phyloP scores from a whole-genome alignment of 2,888 invertebrate genomes.

The Acronicta alni region DNA sequence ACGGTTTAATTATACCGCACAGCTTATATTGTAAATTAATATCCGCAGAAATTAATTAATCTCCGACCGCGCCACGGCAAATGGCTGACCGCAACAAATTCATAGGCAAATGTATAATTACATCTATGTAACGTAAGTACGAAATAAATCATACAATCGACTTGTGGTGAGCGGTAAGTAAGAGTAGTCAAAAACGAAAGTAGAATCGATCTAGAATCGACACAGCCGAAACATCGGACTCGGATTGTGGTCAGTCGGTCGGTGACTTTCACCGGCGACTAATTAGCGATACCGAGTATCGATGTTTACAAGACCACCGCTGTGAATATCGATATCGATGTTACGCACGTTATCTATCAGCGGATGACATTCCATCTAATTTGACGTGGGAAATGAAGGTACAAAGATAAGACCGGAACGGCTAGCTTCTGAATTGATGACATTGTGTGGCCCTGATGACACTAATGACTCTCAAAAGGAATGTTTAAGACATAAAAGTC shows the following conservation, averaged over 20 bases:
- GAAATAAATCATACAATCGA: constrained; percentile 79
- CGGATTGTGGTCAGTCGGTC: constrained; percentile 88
- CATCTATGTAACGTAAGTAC: constrained; percentile 52
- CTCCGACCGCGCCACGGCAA: constrained; percentile 22
- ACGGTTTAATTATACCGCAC: constrained; percentile 24
- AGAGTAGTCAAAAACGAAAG: constrained; percentile 89
- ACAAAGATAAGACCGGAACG: constrained; percentile 21
- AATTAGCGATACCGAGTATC: constrained; percentile 83
- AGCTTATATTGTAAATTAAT: constrained; percentile 29
- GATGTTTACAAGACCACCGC: constrained; percentile 76
- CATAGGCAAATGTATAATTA: constrained; percentile 51
- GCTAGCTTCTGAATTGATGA: constrained; percentile 20
- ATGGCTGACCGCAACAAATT: constrained; percentile 48
- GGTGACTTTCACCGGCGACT: constrained; percentile 85
- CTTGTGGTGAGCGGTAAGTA: constrained; percentile 78
- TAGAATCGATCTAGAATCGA: constrained; percentile 87
- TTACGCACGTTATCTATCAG: constrained; percentile 57
- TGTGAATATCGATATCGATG: constrained; percentile 79
- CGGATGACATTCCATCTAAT: constrained; percentile 53
- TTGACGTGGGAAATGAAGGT: constrained; percentile 47
- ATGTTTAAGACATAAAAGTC: not conserved
- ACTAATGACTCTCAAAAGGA: constrained; percentile 7
- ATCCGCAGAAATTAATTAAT: constrained; percentile 49
- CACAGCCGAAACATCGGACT: constrained; percentile 83
- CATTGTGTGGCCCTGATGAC: constrained; percentile 10